Percentiles rank a stretch among this genome's conserved stretches.
These are phyloP conservation scores for Malachius bipustulatus DNA, from an alignment of 2,888 invertebrate species.

Conservation along the genomic window DNA sequence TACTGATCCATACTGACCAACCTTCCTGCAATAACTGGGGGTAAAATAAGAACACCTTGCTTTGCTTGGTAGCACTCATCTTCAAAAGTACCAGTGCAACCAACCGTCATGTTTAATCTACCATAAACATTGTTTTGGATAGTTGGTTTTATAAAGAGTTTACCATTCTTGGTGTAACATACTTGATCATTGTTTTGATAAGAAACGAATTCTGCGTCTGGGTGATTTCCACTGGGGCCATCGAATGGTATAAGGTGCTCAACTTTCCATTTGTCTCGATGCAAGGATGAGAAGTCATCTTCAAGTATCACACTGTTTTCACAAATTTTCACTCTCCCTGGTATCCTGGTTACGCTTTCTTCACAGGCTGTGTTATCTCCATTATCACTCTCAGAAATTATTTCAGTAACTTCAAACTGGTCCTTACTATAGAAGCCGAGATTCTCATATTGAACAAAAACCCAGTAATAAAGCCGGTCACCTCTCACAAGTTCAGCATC, in stretches of 20 bases:
- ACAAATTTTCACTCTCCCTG: too few species aligned
- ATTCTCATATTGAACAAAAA: too few species aligned
- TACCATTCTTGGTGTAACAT: constrained; percentile 28
- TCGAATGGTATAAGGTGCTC: constrained; percentile 11
- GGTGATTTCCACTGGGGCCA: too few species aligned
- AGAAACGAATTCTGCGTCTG: constrained; percentile 40
- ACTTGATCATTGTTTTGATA: constrained; percentile 33
- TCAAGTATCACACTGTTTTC: too few species aligned
- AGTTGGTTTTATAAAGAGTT: constrained; percentile 34
- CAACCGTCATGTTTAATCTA: constrained; percentile 31
- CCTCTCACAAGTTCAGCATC: too few species aligned
- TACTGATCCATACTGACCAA: constrained; percentile 36
- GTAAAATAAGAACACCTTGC: constrained; percentile 37
- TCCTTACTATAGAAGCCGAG: too few species aligned
- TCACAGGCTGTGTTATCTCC: too few species aligned
- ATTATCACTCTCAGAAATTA: too few species aligned
- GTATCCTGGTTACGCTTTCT: too few species aligned
- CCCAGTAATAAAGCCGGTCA: too few species aligned
- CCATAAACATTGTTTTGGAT: constrained; percentile 26
- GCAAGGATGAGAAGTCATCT: too few species aligned
- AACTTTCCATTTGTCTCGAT: constrained; percentile 11
- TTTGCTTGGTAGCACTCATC: constrained; percentile 29
- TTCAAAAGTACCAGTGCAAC: constrained; percentile 31
- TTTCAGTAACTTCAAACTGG: too few species aligned
- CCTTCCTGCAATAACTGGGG: constrained; percentile 39